These are phyloP conservation scores for Leptopilina syphax DNA, from an alignment of 2,888 invertebrate genomes.

Conservation along the genomic window DNA sequence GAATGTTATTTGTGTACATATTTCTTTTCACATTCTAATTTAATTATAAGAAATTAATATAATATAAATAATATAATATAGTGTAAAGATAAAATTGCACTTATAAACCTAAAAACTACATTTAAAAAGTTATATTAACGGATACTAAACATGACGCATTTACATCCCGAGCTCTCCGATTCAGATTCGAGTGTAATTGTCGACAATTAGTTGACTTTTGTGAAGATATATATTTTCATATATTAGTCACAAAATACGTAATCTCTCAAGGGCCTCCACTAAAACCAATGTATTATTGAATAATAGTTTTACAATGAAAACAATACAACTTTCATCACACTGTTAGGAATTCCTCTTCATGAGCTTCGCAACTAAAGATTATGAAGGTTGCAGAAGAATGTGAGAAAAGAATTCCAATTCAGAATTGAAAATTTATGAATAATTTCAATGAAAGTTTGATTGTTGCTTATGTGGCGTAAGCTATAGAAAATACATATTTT, in stretches of 20 bases:
- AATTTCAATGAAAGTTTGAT: conserved; percentile 16
- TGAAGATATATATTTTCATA: conserved; percentile 21
- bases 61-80: conserved; percentile 23
- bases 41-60: too few relatives aligned
- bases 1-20: too few relatives aligned
- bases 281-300: conserved; percentile 47
- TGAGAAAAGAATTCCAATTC: too few relatives aligned
- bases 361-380: too few relatives aligned
- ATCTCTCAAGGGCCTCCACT: conserved; percentile 74
- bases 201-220: conserved; percentile 51
- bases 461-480: conserved; percentile 9
- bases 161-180: too few relatives aligned
- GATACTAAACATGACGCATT: too few relatives aligned
- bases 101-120: too few relatives aligned
- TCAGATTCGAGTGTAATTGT: conserved; percentile 39
- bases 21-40: too few relatives aligned
- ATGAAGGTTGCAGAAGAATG: too few relatives aligned
- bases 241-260: conserved; percentile 59
- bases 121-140: too few relatives aligned
- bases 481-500: neutral
- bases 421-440: neutral
- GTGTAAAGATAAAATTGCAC: too few relatives aligned
- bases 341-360: too few relatives aligned
- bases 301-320: conserved; percentile 50
- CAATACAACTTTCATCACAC: conserved; percentile 59